Evolutionary conservation across 2,888 invertebrate species (phyloP).

Genomic region (Miltochrista miniata): DNA sequence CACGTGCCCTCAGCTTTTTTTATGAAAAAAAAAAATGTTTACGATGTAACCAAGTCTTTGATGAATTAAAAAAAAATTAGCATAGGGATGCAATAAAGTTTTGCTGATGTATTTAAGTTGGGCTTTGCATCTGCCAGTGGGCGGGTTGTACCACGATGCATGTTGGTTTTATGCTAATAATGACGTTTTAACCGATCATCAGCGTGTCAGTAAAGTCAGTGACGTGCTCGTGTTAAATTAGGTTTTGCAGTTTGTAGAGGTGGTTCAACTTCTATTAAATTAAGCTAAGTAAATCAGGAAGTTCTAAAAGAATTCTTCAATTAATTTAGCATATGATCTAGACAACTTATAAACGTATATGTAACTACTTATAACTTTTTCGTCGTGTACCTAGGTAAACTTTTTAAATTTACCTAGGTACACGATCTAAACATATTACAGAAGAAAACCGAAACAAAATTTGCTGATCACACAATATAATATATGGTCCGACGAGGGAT

Average conservation of each 20-base stretch:
- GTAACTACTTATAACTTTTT: no score
- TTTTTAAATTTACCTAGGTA: no score
- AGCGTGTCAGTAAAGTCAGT: constrained; percentile 44
- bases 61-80: constrained; percentile 61
- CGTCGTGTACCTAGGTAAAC: no score
- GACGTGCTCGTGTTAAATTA: constrained; percentile 14
- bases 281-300: no score
- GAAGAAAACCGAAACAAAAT: no score
- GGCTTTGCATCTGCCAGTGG: constrained; percentile 69
- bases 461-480: no score
- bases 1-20: constrained; percentile 75
- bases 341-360: no score
- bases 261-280: no score
- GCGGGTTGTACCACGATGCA: constrained; percentile 58
- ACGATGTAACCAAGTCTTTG: constrained; percentile 44
- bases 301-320: no score
- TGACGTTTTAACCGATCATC: constrained; percentile 48
- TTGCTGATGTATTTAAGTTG: constrained; percentile 24
- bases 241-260: constrained; percentile 22
- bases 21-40: constrained; percentile 62
- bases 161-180: constrained; percentile 72
- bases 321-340: no score
- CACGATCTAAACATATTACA: no score
- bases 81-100: constrained; percentile 64
- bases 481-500: no score